Percentiles rank a stretch among this genome's conserved stretches.
phyloP scores from a whole-genome alignment of 2,888 invertebrate genomes.

The Dolichopus griseipennis region DNA sequence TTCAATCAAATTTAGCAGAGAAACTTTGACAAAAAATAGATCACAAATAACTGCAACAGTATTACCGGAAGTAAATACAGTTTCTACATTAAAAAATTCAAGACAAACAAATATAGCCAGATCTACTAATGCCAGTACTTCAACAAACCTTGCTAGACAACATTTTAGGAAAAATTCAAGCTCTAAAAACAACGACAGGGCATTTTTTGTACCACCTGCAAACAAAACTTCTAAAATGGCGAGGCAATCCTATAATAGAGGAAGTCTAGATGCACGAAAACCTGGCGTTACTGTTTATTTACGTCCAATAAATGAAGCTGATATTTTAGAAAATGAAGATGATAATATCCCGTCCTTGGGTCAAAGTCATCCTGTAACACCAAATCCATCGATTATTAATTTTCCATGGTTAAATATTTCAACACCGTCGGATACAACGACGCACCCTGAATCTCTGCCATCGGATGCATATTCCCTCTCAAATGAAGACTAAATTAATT shows the following conservation, averaged over 20 bases:
- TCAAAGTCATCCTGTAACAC: constrained; percentile 11
- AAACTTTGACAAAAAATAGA: too few species aligned
- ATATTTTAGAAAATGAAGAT: constrained; percentile 12
- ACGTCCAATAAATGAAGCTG: constrained; percentile 15
- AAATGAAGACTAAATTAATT: not conserved
- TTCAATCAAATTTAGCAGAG: too few species aligned
- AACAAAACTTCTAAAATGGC: not conserved
- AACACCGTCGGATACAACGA: constrained; percentile 13
- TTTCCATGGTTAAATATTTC: constrained; percentile 16
- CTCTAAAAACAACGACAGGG: too few species aligned
- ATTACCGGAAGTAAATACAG: too few species aligned
- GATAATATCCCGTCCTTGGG: too few species aligned
- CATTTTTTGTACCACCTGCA: too few species aligned
- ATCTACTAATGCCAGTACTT: too few species aligned
- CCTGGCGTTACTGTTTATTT: constrained; percentile 17
- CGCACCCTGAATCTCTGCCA: constrained; percentile 11
- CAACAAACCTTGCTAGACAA: too few species aligned
- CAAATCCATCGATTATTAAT: constrained; percentile 16
- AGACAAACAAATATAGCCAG: too few species aligned
- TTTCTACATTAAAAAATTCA: too few species aligned
- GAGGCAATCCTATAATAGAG: constrained; percentile 8
- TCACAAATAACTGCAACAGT: too few species aligned
- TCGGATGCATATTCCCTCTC: constrained; percentile 18
- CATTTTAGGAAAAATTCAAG: too few species aligned
- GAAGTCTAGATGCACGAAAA: not conserved